Percentiles rank a stretch among this genome's conserved stretches.
Conservation (phyloP, 2,113 vertebrate species). For the Lepisosteus oculatus region DNA sequence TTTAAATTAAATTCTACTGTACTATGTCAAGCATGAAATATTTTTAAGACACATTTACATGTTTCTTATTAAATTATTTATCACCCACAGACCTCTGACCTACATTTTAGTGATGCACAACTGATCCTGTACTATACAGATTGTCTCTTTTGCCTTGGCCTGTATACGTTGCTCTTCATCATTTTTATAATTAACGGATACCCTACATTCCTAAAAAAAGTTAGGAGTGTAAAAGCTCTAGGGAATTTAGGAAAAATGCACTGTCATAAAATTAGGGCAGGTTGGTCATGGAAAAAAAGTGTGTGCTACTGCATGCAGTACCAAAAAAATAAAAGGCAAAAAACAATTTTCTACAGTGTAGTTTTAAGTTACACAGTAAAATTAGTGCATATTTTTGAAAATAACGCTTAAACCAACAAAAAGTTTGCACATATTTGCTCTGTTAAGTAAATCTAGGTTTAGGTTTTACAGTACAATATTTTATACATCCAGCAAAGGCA, state of each 20-base stretch:
- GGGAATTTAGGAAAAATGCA: not conserved
- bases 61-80: slow-evolving; percentile 63
- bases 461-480: too few relatives aligned
- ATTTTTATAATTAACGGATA: not conserved
- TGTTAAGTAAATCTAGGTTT: too few relatives aligned
- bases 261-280: not conserved
- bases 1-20: too few relatives aligned
- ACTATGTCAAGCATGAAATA: slow-evolving; percentile 23
- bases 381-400: too few relatives aligned
- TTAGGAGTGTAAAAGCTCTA: not conserved
- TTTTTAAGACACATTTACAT: slow-evolving; percentile 33
- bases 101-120: slow-evolving; percentile 47
- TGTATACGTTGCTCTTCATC: slow-evolving; percentile 28
- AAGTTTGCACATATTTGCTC: too few relatives aligned
- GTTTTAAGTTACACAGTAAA: too few relatives aligned
- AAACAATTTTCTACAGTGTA: too few relatives aligned
- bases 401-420: too few relatives aligned
- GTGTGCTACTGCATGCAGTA: too few relatives aligned
- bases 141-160: slow-evolving; percentile 19
- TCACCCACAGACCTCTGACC: slow-evolving; percentile 60
- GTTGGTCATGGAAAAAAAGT: not conserved
- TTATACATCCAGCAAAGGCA: too few relatives aligned
- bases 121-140: slow-evolving; percentile 18
- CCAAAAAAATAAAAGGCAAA: too few relatives aligned
- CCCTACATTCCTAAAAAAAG: not conserved